Evolutionary conservation across 2,113 vertebrate genomes (phyloP).

Genomic region (Paramisgurnus dabryanus): DNA sequence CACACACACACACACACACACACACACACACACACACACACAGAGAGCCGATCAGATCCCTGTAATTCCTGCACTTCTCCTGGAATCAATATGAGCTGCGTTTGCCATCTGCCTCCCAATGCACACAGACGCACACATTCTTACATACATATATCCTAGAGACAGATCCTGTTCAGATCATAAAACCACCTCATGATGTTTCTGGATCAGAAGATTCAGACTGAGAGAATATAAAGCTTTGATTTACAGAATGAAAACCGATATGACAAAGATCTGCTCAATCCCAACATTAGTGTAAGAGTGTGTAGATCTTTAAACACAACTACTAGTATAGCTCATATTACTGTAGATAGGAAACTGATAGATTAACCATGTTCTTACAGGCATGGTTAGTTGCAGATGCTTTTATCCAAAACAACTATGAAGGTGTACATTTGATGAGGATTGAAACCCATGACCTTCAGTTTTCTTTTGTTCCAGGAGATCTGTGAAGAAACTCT

Average conservation of each 20-base stretch:
- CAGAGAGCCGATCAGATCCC: background rate
- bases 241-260: background rate
- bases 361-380: too few relatives aligned
- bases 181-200: background rate
- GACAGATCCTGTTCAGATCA: background rate
- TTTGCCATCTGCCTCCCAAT: slow-evolving; percentile 30
- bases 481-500: too few relatives aligned
- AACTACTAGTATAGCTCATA: too few relatives aligned
- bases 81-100: background rate
- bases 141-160: slow-evolving; percentile 24
- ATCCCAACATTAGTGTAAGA: too few relatives aligned
- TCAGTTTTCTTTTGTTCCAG: too few relatives aligned
- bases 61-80: slow-evolving; percentile 38
- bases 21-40: slow-evolving; percentile 16
- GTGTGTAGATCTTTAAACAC: too few relatives aligned
- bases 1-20: slow-evolving; percentile 11
- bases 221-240: background rate
- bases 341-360: too few relatives aligned
- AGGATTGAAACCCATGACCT: too few relatives aligned
- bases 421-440: too few relatives aligned
- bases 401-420: too few relatives aligned
- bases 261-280: too few relatives aligned
- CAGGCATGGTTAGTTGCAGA: too few relatives aligned
- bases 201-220: background rate
- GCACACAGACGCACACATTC: slow-evolving; percentile 23